Percentiles rank a stretch among this genome's conserved stretches.
Conservation (phyloP, 2,797 vertebrate species). For the Mormyrus proboscirostris region DNA sequence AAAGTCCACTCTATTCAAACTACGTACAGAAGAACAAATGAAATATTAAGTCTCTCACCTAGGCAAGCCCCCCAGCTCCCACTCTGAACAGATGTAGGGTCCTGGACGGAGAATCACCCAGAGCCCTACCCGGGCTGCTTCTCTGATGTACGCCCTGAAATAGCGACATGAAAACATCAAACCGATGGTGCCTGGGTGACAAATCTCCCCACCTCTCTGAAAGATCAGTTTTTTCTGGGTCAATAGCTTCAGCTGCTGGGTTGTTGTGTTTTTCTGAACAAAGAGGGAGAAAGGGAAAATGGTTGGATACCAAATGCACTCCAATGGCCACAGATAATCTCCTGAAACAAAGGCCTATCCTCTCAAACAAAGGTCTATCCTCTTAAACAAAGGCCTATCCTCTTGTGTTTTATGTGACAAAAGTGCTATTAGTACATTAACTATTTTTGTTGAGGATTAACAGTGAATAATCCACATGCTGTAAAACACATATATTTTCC, state of each 20-base stretch:
- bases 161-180: conserved; percentile 19
- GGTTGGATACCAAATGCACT: background rate
- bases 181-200: background rate
- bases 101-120: conserved; percentile 89
- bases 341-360: too few relatives aligned
- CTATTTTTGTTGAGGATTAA: background rate
- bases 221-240: background rate
- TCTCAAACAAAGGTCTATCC: background rate
- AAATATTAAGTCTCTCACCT: conserved; percentile 59
- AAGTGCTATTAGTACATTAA: background rate
- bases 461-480: background rate
- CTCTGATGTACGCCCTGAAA: conserved; percentile 68
- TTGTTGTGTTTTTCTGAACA: background rate
- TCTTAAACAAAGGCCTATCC: background rate
- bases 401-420: background rate
- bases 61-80: conserved; percentile 72
- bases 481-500: background rate
- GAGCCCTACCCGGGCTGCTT: conserved; percentile 74
- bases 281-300: background rate
- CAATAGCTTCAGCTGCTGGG: background rate
- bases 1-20: background rate
- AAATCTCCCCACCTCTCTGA: background rate
- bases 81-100: conserved; percentile 69
- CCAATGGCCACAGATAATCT: background rate
- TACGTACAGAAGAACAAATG: background rate